These are phyloP conservation scores for Amphipoea oculea DNA, from an alignment of 2,888 invertebrate genomes.

Conservation along the genomic window DNA sequence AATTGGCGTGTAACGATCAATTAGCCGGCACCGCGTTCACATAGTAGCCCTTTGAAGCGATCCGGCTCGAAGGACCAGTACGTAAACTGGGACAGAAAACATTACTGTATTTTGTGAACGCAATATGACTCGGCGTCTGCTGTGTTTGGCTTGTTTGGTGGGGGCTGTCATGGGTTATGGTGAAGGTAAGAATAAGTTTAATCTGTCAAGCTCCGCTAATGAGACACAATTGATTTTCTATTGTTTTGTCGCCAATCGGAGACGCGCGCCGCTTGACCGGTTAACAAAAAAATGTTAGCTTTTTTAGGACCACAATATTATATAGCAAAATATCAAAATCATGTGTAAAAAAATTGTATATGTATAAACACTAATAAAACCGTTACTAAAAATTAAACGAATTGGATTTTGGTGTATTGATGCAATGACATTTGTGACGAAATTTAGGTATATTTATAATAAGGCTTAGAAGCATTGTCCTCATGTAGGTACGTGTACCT, in stretches of 20 bases:
- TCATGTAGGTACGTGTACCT: neutral
- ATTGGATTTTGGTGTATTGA: neutral
- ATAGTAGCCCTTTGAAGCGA: slow-evolving; percentile 30
- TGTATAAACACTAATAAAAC: too few species aligned
- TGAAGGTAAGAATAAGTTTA: too few species aligned
- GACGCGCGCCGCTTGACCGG: too few species aligned
- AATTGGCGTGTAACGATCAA: slow-evolving; percentile 70
- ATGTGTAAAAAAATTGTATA: too few species aligned
- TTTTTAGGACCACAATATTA: neutral
- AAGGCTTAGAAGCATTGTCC: neutral
- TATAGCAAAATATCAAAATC: neutral
- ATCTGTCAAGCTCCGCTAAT: too few species aligned
- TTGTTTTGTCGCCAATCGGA: too few species aligned
- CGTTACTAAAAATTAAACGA: neutral
- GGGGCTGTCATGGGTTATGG: slow-evolving; percentile 36
- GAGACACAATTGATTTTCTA: too few species aligned
- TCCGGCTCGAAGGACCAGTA: slow-evolving; percentile 23
- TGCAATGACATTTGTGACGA: too few species aligned
- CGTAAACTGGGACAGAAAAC: slow-evolving; percentile 1
- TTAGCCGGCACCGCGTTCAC: slow-evolving; percentile 38
- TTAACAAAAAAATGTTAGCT: neutral
- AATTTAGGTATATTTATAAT: too few species aligned
- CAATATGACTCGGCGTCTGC: slow-evolving; percentile 41
- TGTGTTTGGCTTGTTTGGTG: slow-evolving; percentile 36
- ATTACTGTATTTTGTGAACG: neutral